Evolutionary conservation across 2,113 vertebrate species (phyloP).

Genomic region (Daboia siamensis): DNA sequence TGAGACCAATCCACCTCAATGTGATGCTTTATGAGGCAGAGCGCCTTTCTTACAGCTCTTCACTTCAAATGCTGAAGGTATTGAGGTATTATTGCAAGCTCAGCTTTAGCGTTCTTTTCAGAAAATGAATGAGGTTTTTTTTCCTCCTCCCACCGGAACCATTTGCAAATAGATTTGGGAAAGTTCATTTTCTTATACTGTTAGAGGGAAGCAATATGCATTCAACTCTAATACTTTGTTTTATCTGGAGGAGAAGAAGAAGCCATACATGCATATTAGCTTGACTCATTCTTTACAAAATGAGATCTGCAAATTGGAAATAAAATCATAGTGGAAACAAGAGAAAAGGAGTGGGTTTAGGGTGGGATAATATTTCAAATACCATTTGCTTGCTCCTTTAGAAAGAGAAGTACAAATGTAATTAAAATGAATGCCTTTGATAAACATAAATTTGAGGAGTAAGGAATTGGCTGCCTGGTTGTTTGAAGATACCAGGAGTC

Average conservation of each 20-base stretch:
- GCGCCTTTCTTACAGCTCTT: neutral
- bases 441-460: slow-evolving; percentile 13
- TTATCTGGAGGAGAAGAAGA: slow-evolving; percentile 5
- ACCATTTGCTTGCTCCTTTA: neutral
- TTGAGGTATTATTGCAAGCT: neutral
- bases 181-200: neutral
- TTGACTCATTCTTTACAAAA: neutral
- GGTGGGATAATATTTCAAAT: neutral
- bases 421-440: slow-evolving; percentile 20
- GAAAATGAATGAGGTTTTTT: neutral
- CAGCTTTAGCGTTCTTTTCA: neutral
- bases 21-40: neutral
- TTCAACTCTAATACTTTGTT: slow-evolving; percentile 12
- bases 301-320: slow-evolving; percentile 33
- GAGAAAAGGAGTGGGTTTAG: neutral
- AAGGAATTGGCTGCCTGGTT: neutral
- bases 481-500: neutral
- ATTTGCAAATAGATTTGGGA: neutral
- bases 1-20: neutral
- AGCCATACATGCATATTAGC: neutral
- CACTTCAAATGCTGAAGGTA: neutral
- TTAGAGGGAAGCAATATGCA: neutral
- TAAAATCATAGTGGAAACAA: neutral
- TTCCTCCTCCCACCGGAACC: neutral
- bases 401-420: neutral